Conservation (phyloP, 1,140 invertebrate species). For the Aphelinus certus region DNA sequence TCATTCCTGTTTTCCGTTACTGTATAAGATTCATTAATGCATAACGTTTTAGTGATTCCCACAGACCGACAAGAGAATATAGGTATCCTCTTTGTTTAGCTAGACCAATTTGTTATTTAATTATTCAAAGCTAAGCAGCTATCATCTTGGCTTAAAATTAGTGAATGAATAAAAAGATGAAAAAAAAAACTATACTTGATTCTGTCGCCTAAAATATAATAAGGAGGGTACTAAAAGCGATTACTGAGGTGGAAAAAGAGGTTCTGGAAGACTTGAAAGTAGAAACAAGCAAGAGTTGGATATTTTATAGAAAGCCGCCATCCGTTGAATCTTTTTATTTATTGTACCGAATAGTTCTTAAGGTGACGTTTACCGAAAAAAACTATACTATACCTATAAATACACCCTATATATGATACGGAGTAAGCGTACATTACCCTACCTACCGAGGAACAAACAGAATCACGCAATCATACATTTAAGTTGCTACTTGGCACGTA, state of each 20-base stretch:
- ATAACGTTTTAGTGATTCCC: constrained; percentile 39
- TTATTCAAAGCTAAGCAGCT: constrained; percentile 33
- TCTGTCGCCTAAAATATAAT: constrained; percentile 35
- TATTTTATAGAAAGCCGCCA: constrained; percentile 47
- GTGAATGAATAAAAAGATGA: constrained; percentile 25
- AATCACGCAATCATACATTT: constrained; percentile 68
- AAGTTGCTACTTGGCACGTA: constrained; percentile 68
- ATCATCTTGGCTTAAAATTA: constrained; percentile 38
- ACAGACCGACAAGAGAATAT: constrained; percentile 37
- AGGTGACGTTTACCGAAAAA: constrained; percentile 64
- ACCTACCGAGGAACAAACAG: constrained; percentile 61
- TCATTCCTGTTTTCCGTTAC: constrained; percentile 38
- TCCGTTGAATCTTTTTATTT: constrained; percentile 63
- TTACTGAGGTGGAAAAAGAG: constrained; percentile 18
- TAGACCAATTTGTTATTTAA: constrained; percentile 58
- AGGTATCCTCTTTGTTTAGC: constrained; percentile 47
- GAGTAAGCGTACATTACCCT: constrained; percentile 64
- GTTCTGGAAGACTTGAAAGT: constrained; percentile 34
- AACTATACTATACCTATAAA: constrained; percentile 66
- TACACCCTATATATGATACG: constrained; percentile 65
- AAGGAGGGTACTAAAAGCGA: constrained; percentile 28
- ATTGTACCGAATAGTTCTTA: constrained; percentile 65
- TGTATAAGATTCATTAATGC: constrained; percentile 32
- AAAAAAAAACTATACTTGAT: constrained; percentile 33
- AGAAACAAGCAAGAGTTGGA: constrained; percentile 29